Conservation (phyloP, 2,113 vertebrate species). For the Hipposideros armiger region DNA sequence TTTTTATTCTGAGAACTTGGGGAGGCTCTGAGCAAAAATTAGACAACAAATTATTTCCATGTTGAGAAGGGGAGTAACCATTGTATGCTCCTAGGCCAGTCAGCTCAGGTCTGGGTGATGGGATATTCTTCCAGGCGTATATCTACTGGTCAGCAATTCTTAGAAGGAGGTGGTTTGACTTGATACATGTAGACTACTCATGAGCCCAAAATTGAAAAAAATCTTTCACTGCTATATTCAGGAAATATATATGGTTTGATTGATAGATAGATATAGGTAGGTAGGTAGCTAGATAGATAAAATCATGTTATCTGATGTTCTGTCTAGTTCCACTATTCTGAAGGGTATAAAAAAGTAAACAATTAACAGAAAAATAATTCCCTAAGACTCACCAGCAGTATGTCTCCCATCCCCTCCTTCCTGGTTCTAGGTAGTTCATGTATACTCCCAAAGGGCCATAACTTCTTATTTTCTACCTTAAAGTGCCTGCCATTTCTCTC, state of each 20-base stretch:
- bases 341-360: neutral
- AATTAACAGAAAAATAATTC: neutral
- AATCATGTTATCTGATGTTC: neutral
- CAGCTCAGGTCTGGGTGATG: neutral
- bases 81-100: neutral
- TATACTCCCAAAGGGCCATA: neutral
- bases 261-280: too few relatives aligned
- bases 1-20: neutral
- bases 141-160: neutral
- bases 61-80: neutral
- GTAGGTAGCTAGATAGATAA: too few relatives aligned
- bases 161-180: neutral
- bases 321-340: neutral
- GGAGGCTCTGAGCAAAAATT: neutral
- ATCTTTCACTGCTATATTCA: neutral
- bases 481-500: neutral
- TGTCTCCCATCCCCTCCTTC: neutral
- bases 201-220: neutral
- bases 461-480: neutral
- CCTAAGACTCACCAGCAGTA: neutral
- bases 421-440: neutral
- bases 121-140: neutral
- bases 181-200: neutral
- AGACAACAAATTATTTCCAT: neutral
- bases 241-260: neutral